Conservation (phyloP, 2,113 vertebrate species). For the Cercocebus atys region DNA sequence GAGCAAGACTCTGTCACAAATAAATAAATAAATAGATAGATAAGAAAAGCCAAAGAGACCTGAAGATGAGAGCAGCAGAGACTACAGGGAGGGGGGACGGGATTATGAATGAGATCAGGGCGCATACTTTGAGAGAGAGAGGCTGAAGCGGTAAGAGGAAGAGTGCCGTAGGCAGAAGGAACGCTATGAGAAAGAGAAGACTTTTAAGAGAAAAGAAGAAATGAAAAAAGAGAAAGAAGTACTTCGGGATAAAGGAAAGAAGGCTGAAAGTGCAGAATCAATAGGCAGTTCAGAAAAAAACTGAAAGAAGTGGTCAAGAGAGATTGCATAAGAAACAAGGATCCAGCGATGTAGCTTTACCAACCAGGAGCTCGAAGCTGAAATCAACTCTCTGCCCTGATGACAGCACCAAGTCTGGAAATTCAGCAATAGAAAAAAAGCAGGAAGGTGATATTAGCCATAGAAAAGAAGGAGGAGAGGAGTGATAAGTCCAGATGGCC, state of each 20-base stretch:
- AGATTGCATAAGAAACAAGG: slow-evolving; percentile 97
- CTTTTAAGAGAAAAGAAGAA: slow-evolving; percentile 92
- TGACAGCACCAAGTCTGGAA: slow-evolving; percentile 83
- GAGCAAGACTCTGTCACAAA: no score
- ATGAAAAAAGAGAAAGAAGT: slow-evolving; percentile 91
- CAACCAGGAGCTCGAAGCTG: slow-evolving; percentile 95
- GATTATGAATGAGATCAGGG: slow-evolving; percentile 90
- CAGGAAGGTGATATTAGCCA: slow-evolving; percentile 89
- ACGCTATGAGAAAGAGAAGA: slow-evolving; percentile 92
- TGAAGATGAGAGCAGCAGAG: slow-evolving; percentile 91
- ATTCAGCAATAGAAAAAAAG: slow-evolving; percentile 86
- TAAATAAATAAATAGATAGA: no score
- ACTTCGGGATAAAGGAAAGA: slow-evolving; percentile 90
- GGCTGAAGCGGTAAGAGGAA: slow-evolving; percentile 91
- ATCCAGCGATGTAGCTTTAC: slow-evolving; percentile 97
- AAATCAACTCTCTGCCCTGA: slow-evolving; percentile 84
- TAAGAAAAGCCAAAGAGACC: slow-evolving; percentile 76
- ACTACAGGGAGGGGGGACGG: slow-evolving; percentile 91
- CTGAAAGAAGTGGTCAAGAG: slow-evolving; percentile 89
- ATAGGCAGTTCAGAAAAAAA: slow-evolving; percentile 86
- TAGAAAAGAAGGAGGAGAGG: slow-evolving; percentile 77
- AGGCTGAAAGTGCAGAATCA: slow-evolving; percentile 86
- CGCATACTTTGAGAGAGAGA: slow-evolving; percentile 92
- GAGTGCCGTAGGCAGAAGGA: slow-evolving; percentile 83
- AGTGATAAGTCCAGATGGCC: slow-evolving; percentile 64